phyloP scores from a whole-genome alignment of 2,888 invertebrate genomes.

The Cosmopolites sordidus region DNA sequence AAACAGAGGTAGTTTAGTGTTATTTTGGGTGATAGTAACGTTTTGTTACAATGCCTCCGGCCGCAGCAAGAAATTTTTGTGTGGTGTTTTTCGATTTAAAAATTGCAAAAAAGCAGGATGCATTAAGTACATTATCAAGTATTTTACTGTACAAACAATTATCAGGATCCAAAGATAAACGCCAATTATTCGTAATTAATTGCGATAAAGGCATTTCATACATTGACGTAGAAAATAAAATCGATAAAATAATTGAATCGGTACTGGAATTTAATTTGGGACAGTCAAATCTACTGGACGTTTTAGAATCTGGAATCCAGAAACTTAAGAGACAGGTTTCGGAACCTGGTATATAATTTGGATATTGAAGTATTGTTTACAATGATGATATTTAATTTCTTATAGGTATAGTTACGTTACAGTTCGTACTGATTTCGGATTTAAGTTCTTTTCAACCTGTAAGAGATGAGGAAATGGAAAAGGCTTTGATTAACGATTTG shows the following conservation, averaged over 20 bases:
- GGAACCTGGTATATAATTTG: conserved; percentile 15
- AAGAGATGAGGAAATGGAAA: conserved; percentile 11
- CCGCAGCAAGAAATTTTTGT: conserved; percentile 24
- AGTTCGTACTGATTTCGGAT: conserved; percentile 29
- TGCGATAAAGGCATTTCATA: conserved; percentile 21
- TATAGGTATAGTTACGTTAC: conserved; percentile 23
- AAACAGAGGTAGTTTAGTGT: no score
- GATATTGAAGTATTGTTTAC: background rate
- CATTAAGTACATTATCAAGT: conserved; percentile 24
- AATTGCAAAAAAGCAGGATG: conserved; percentile 19
- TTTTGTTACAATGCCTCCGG: conserved; percentile 27
- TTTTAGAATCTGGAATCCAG: conserved; percentile 24
- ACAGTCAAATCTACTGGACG: conserved; percentile 27
- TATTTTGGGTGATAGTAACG: no score
- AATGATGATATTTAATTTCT: background rate
- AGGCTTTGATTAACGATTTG: conserved; percentile 22
- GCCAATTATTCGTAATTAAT: conserved; percentile 28
- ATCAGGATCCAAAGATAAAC: conserved; percentile 22
- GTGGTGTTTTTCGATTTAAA: conserved; percentile 29
- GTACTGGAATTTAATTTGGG: conserved; percentile 21
- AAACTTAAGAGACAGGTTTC: conserved; percentile 23
- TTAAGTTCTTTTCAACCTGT: conserved; percentile 21
- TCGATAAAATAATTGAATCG: conserved; percentile 15
- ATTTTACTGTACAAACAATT: conserved; percentile 26
- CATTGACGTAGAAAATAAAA: conserved; percentile 17